Base-by-base conservation (phyloP, 2,888 invertebrate species). In the Heliconius sara region DNA sequence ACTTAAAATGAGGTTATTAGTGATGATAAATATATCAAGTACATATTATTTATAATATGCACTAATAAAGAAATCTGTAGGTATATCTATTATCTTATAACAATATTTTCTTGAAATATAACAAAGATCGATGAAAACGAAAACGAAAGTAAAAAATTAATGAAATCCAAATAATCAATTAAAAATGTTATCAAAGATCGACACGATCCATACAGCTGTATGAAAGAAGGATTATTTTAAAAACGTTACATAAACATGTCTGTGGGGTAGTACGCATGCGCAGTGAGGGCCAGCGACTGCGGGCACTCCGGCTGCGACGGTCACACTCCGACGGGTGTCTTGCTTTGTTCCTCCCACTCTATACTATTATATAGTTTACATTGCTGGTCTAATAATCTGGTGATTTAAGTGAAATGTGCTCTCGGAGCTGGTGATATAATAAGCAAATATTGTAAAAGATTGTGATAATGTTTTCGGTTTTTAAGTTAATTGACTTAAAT, bases 251-350 rank as follows among this genome's bases (percentile, higher is more conserved):
- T 80, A 81, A 81, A 77, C 74, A 78, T 39, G 66, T 57, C 57
- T 79, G 74, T 19, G 66, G 27, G 30, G 43, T 72, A 74, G 65
- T 63, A 66, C 82, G 82, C 82, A 82, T 80, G 82, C 82, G 82
- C 80, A 27, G 30, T 77, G 19, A n/a, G 63, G 57, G 66, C 25
- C 71, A 75, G 74, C 76, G 71, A 82, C 78, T 82, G 82, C 82
- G 82, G 82, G 73, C 67, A 78, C 79, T 73, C 27, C 27, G 63
- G 76, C 76, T 81, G 81, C 81, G 80, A 80, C 77, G 77, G 68
- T 63, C 66, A 47, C 57, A 63, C 60, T 60, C 75, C 74, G 66
- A 78, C 67, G 67, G 12, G 77, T 77, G 68, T 76, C 30, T 52
- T 52, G 68, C 52, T 76, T 76, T 34, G 52, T 34, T 68, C n/a